Conservation (phyloP, 2,113 vertebrate genomes). For the Crocuta crocuta region DNA sequence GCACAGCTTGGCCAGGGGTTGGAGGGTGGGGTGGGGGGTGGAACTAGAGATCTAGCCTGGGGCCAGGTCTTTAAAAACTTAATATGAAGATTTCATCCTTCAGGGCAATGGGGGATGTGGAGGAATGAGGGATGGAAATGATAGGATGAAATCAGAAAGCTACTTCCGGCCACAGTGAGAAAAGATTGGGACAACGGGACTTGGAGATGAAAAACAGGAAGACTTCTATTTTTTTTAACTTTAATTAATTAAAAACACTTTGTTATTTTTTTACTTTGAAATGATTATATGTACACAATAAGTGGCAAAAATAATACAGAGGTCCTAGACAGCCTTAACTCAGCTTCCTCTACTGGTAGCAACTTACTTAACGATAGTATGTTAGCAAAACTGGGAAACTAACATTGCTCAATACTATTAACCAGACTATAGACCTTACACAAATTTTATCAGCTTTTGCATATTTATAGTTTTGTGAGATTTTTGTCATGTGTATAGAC, state of each 20-base stretch:
- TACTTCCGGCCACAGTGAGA: background rate
- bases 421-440: background rate
- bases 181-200: background rate
- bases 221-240: background rate
- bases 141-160: background rate
- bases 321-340: background rate
- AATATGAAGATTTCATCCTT: background rate
- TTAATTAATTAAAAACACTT: background rate
- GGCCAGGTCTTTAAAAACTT: background rate
- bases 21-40: too few species aligned
- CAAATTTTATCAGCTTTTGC: background rate
- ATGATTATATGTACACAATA: background rate
- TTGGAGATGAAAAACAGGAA: background rate
- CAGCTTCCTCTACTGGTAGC: background rate
- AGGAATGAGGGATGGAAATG: background rate
- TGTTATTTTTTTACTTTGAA: background rate
- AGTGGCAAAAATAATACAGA: background rate
- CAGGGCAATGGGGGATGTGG: rapidly evolving
- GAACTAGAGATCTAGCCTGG: background rate
- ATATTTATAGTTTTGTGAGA: background rate
- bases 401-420: background rate
- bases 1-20: background rate
- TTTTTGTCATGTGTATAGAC: background rate
- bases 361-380: background rate
- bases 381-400: background rate